Conservation (phyloP, 2,113 vertebrate species). For the Nestor notabilis region DNA sequence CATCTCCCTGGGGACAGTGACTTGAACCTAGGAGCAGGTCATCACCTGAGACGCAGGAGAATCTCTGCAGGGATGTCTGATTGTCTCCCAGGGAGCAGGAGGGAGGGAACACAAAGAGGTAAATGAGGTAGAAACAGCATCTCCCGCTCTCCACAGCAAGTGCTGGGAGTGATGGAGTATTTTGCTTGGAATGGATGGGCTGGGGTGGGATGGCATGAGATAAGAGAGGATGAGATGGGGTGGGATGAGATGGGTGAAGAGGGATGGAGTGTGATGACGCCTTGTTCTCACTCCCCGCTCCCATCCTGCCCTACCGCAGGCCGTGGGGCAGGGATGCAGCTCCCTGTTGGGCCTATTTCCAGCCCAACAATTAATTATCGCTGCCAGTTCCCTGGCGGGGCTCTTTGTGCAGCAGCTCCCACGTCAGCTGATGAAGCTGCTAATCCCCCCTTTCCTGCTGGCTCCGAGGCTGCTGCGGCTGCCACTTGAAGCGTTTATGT, state of each 20-base stretch:
- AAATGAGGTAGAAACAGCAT: neutral
- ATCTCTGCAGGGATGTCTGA: neutral
- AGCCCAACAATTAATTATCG: neutral
- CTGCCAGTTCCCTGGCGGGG: neutral
- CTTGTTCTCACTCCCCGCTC: fast-evolving
- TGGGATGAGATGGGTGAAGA: too few species aligned
- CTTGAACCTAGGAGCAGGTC: neutral
- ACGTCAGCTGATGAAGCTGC: neutral
- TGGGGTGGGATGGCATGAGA: neutral
- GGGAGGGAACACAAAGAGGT: neutral
- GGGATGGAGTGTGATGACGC: fast-evolving
- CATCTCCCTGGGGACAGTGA: neutral
- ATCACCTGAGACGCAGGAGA: too few species aligned
- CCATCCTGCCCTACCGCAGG: neutral
- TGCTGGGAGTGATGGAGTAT: neutral
- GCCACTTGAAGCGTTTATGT: constrained; percentile 44
- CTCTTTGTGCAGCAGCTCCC: constrained; percentile 9
- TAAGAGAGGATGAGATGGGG: neutral
- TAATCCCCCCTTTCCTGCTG: neutral
- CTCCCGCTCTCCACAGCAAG: neutral
- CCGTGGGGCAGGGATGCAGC: neutral
- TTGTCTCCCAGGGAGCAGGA: neutral
- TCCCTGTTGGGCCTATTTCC: neutral
- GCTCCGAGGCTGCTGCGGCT: neutral
- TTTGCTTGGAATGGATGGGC: neutral